Evolutionary conservation across 2,113 vertebrate species (phyloP).

Genomic region (Siphamia tubifer): DNA sequence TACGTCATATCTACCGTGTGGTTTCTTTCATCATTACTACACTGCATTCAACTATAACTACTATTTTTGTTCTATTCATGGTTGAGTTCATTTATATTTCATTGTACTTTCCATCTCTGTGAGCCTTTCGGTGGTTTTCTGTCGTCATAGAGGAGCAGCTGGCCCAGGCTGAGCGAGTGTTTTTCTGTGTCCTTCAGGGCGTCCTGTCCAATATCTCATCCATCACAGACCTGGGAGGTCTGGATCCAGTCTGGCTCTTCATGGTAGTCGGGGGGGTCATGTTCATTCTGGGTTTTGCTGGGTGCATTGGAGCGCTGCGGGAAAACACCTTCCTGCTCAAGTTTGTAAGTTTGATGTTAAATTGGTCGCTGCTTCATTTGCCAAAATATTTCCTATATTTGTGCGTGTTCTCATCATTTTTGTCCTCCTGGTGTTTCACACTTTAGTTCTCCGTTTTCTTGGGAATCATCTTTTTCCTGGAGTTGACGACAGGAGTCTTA

Average conservation of each 20-base stretch:
- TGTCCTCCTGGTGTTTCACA: background rate
- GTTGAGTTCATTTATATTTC: background rate
- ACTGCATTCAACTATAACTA: too few species aligned
- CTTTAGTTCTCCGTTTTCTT: slow-evolving; percentile 95
- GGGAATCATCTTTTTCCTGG: slow-evolving; percentile 98
- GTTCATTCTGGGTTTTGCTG: slow-evolving; percentile 97
- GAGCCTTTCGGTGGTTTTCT: background rate
- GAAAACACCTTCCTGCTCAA: slow-evolving; percentile 97
- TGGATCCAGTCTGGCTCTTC: slow-evolving; percentile 98
- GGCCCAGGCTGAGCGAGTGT: background rate
- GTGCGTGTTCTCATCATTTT: background rate
- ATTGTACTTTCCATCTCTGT: background rate
- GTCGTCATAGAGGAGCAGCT: background rate
- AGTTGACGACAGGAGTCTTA: slow-evolving; percentile 93
- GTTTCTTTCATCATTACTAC: too few species aligned
- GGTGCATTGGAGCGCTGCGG: slow-evolving; percentile 94
- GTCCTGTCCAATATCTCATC: slow-evolving; percentile 98
- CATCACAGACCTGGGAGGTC: slow-evolving; percentile 95
- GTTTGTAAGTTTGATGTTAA: slow-evolving; percentile 85
- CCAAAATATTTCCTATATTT: too few species aligned
- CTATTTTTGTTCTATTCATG: too few species aligned
- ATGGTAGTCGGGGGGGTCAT: slow-evolving; percentile 96
- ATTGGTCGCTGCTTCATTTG: too few species aligned
- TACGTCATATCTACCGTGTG: too few species aligned
- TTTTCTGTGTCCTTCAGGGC: slow-evolving; percentile 76